phyloP scores from a whole-genome alignment of 2,113 vertebrate species.

The Deroptyus accipitrinus region DNA sequence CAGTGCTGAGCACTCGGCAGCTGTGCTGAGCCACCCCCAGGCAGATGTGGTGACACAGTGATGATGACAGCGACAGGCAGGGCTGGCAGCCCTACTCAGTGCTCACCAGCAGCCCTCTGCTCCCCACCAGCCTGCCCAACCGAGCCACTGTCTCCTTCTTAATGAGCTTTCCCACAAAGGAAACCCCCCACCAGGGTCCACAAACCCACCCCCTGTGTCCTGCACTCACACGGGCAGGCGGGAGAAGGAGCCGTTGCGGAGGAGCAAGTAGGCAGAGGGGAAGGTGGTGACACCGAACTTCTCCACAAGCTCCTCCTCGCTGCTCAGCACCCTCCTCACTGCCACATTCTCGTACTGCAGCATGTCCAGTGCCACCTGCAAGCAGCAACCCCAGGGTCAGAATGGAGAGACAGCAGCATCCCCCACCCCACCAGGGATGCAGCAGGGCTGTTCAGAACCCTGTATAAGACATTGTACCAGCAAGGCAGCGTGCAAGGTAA shows the following conservation, averaged over 20 bases:
- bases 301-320: constrained; percentile 74
- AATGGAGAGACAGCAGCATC: neutral
- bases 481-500: neutral
- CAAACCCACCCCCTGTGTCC: accelerated
- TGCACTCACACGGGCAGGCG: constrained; percentile 84
- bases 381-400: neutral
- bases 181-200: neutral
- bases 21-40: neutral
- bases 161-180: constrained; percentile 54
- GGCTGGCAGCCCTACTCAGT: neutral
- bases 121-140: neutral
- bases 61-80: neutral
- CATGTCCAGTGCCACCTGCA: constrained; percentile 89
- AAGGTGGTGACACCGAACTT: constrained; percentile 80
- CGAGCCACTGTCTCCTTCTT: constrained; percentile 35
- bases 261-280: constrained; percentile 86
- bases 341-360: constrained; percentile 84
- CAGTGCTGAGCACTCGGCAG: neutral
- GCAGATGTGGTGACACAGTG: constrained; percentile 43
- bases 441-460: neutral
- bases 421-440: neutral
- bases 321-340: constrained; percentile 84
- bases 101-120: neutral
- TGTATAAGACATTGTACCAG: neutral
- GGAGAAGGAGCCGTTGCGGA: constrained; percentile 74